These are phyloP conservation scores for Carpatolechia fugitivella DNA, from an alignment of 2,888 invertebrate species.

Conservation along the genomic window DNA sequence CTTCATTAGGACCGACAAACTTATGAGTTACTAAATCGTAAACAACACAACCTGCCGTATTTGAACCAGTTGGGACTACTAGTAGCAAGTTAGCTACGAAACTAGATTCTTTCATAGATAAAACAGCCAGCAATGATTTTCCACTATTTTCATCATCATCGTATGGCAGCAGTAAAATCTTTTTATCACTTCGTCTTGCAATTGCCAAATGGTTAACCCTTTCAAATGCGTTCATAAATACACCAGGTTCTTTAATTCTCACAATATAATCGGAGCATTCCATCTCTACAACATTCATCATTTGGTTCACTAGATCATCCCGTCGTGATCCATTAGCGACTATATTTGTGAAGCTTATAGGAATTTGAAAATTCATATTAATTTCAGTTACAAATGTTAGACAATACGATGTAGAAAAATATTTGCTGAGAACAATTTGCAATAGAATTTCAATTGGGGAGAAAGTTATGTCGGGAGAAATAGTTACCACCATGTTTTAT, in stretches of 20 bases:
- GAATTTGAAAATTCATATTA: conserved; percentile 24
- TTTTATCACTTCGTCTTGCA: conserved; percentile 65
- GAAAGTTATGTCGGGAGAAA: neutral
- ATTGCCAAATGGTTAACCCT: conserved; percentile 51
- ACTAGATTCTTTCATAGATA: conserved; percentile 47
- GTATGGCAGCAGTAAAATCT: conserved; percentile 59
- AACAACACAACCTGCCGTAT: conserved; percentile 31
- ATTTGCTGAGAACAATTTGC: conserved; percentile 45
- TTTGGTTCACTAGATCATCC: conserved; percentile 35
- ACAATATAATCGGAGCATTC: conserved; percentile 73
- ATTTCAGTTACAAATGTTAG: conserved; percentile 53
- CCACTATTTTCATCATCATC: conserved; percentile 23
- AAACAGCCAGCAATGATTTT: conserved; percentile 35
- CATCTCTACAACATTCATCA: conserved; percentile 56
- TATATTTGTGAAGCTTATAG: conserved; percentile 40
- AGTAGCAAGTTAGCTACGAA: conserved; percentile 59
- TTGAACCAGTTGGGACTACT: conserved; percentile 33
- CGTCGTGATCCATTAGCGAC: conserved; percentile 29
- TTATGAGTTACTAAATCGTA: conserved; percentile 64
- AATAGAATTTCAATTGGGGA: conserved; percentile 53
- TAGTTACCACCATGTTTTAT: neutral
- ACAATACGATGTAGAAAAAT: conserved; percentile 53
- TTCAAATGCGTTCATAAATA: conserved; percentile 61
- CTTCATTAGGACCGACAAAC: conserved; percentile 51
- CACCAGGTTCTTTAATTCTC: conserved; percentile 47